Conservation (phyloP, 2,888 invertebrate species). For the Melitaea athalia region DNA sequence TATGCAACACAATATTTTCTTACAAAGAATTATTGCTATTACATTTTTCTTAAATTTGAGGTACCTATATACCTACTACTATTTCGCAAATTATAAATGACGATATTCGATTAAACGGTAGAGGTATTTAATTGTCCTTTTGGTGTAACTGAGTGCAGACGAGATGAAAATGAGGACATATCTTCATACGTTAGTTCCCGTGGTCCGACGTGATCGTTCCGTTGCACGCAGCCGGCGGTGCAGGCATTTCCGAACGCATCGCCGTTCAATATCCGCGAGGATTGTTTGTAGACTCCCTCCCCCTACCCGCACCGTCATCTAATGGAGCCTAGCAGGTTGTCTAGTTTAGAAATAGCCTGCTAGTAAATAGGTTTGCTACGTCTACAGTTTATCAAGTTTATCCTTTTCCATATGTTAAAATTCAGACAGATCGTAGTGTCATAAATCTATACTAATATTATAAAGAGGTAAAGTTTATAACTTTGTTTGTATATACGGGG, state of each 20-base stretch:
- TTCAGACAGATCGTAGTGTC: neutral
- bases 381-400: conserved; percentile 30
- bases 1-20: neutral
- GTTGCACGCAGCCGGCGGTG: conserved; percentile 66
- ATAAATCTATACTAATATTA: neutral
- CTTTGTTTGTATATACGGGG: no score
- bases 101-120: conserved; percentile 20
- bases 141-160: conserved; percentile 53
- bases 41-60: neutral
- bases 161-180: conserved; percentile 65
- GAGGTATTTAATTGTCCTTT: conserved; percentile 37
- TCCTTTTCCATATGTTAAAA: conserved; percentile 1
- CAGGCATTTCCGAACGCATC: conserved; percentile 79
- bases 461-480: no score
- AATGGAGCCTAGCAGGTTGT: conserved; percentile 54
- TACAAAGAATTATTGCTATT: neutral
- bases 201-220: conserved; percentile 66
- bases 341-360: conserved; percentile 66
- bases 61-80: conserved; percentile 8
- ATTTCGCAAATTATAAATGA: conserved; percentile 16
- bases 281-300: conserved; percentile 71
- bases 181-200: conserved; percentile 68
- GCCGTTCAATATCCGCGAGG: conserved; percentile 80
- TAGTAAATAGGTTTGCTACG: conserved; percentile 40
- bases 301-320: conserved; percentile 45